A percentile compares a stretch with the other conserved stretches of the same genome.
Evolutionary conservation across 2,888 invertebrate genomes (phyloP).

Genomic region (Polyommatus iphigenia): DNA sequence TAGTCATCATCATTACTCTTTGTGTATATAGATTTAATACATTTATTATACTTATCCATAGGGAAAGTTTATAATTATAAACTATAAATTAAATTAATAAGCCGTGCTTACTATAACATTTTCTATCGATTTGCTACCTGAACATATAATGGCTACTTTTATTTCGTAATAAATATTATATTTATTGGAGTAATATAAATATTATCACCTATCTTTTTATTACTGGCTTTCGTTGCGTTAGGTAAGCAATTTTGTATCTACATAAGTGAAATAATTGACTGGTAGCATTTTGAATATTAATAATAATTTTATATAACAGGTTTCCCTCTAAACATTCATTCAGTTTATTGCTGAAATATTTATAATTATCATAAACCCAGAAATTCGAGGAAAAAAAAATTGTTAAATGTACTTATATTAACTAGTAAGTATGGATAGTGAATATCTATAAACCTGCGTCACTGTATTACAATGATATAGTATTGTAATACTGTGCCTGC

Average conservation of each 20-base stretch:
- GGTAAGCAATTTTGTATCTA: neutral
- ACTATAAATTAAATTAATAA: neutral
- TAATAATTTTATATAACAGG: too few species aligned
- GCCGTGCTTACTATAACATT: neutral
- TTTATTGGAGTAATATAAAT: slow-evolving; percentile 1
- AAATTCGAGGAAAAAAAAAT: too few species aligned
- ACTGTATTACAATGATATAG: too few species aligned
- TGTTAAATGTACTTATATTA: too few species aligned
- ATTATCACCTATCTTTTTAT: neutral
- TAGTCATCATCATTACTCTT: neutral
- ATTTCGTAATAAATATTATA: neutral
- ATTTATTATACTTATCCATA: neutral
- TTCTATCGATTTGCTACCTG: neutral
- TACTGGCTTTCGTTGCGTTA: neutral
- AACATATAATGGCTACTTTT: neutral
- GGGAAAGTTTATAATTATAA: neutral
- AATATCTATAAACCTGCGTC: too few species aligned
- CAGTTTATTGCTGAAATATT: too few species aligned
- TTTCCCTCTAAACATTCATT: too few species aligned
- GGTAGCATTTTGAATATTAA: too few species aligned
- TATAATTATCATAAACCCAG: too few species aligned
- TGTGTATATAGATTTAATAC: neutral
- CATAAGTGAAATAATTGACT: too few species aligned
- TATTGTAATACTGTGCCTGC: too few species aligned
- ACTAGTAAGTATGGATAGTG: too few species aligned